phyloP scores from a whole-genome alignment of 2,113 vertebrate genomes.

The Cololabis saira region DNA sequence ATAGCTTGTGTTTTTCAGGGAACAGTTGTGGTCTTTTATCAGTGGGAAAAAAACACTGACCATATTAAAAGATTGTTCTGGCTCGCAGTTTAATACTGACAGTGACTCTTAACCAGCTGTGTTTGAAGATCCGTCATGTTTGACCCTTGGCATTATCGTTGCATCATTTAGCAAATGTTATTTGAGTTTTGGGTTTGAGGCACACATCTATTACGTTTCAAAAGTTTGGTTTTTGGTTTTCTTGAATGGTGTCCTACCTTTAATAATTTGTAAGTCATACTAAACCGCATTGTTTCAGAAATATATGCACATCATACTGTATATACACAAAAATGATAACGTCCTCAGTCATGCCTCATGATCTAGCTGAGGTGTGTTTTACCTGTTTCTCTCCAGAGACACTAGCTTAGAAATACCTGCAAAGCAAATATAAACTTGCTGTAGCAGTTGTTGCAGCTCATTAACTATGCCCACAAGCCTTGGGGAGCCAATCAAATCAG shows the following conservation, averaged over 20 bases:
- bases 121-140: conserved; percentile 43
- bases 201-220: conserved; percentile 34
- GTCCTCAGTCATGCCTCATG: no score
- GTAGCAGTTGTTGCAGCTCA: no score
- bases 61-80: conserved; percentile 51
- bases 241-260: conserved; percentile 1
- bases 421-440: no score
- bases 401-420: no score
- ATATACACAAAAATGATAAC: no score
- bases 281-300: not conserved
- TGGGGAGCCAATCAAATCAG: no score
- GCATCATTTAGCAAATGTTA: conserved; percentile 60
- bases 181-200: conserved; percentile 45
- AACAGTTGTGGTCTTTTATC: conserved; percentile 63
- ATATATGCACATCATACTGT: no score
- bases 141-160: conserved; percentile 54
- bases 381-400: no score
- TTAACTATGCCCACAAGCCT: no score
- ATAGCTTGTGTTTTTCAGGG: conserved; percentile 54
- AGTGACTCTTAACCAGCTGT: conserved; percentile 42
- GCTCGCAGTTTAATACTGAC: conserved; percentile 50
- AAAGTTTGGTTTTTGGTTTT: conserved; percentile 47
- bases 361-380: no score
- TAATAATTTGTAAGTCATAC: not conserved
- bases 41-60: conserved; percentile 59